phyloP scores from a whole-genome alignment of 2,888 invertebrate genomes.

The Oasisia sp. region DNA sequence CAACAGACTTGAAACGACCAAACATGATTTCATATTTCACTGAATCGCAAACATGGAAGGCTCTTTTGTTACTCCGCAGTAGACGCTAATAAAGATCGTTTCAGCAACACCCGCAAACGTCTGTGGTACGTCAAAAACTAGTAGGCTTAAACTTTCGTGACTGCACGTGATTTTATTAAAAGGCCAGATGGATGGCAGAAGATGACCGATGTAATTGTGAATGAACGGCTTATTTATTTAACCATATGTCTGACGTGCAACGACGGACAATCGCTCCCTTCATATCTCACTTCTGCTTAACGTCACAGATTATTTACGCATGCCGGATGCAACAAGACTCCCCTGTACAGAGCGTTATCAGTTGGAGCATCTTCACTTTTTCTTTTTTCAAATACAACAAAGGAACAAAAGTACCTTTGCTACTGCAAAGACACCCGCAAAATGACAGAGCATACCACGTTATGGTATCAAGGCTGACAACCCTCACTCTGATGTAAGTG shows the following conservation, averaged over 20 bases:
- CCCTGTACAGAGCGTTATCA: not conserved
- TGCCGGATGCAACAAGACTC: not conserved
- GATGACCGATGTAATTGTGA: not conserved
- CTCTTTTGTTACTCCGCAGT: not conserved
- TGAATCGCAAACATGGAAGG: not conserved
- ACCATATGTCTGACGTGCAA: not conserved
- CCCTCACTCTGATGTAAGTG: not conserved
- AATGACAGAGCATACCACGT: not conserved
- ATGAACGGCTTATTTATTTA: not conserved
- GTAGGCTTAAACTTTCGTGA: not conserved
- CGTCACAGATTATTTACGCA: not conserved
- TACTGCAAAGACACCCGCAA: not conserved
- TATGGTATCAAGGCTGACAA: not conserved
- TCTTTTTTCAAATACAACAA: not conserved
- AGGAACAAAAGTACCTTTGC: not conserved
- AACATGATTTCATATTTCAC: not conserved
- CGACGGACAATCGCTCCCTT: not conserved
- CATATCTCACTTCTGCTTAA: not conserved
- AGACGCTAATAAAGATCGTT: not conserved
- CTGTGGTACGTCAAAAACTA: not conserved
- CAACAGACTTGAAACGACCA: not conserved
- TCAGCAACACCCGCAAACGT: not conserved
- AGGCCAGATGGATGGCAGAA: not conserved
- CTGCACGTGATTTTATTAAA: not conserved
- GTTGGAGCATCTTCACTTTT: not conserved